Percentiles rank a stretch among this genome's conserved stretches.
Conservation (phyloP, 1,140 invertebrate species). For the Saccostrea cuccullata region DNA sequence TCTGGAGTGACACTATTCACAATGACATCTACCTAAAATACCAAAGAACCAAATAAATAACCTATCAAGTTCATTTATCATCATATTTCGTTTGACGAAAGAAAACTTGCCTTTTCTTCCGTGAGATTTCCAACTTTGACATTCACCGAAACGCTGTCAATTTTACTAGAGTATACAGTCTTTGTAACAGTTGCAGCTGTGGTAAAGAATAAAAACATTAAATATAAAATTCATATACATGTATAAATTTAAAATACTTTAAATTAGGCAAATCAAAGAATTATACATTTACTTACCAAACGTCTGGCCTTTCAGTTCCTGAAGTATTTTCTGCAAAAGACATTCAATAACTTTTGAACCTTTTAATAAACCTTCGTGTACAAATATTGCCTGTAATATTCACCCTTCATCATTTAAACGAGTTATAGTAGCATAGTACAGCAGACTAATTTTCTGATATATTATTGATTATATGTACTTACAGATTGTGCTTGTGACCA, state of each 20-base stretch:
- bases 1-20: not conserved
- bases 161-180: not conserved
- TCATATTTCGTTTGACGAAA: not conserved
- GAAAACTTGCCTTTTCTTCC: not conserved
- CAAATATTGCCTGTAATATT: too few relatives aligned
- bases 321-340: not conserved
- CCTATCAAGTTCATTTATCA: too few relatives aligned
- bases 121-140: constrained; percentile 1
- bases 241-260: not conserved
- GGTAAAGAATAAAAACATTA: not conserved
- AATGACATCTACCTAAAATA: not conserved
- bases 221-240: not conserved
- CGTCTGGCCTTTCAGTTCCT: not conserved
- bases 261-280: not conserved
- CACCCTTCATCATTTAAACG: too few relatives aligned
- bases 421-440: too few relatives aligned
- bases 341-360: not conserved
- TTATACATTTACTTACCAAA: not conserved
- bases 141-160: not conserved
- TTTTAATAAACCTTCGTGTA: too few relatives aligned
- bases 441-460: too few relatives aligned
- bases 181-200: not conserved
- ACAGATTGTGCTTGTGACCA: constrained; percentile 32
- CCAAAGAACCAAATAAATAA: not conserved
- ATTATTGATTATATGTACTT: not conserved